Conservation (phyloP, 92 coral and sea anemone species). For the Chrysogorgia sp. region DNA sequence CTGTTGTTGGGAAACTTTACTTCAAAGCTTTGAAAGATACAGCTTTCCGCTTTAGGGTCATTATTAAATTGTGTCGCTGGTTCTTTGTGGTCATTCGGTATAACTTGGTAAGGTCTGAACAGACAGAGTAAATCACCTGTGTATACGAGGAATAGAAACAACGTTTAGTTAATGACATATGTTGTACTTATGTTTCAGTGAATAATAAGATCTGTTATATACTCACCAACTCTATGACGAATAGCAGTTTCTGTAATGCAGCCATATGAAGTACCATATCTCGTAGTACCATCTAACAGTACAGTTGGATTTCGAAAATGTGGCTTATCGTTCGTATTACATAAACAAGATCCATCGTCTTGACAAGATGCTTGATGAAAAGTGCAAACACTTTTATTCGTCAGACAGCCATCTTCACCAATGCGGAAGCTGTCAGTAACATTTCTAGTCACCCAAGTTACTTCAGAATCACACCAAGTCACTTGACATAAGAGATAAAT, state of each 20-base stretch:
- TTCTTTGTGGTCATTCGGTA: slow-evolving; percentile 1
- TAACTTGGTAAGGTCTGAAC: slow-evolving; percentile 16
- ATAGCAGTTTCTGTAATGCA: neutral
- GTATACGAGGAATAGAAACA: neutral
- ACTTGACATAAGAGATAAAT: slow-evolving; percentile 1
- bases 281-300: neutral
- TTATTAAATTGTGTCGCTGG: slow-evolving; percentile 2
- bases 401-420: slow-evolving; percentile 22
- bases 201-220: neutral
- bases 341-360: slow-evolving; percentile 23
- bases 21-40: neutral
- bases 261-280: neutral
- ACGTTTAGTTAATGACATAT: neutral
- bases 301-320: neutral
- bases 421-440: slow-evolving; percentile 39
- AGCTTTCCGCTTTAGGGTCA: neutral
- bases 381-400: slow-evolving; percentile 15
- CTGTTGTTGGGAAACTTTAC: slow-evolving; percentile 16
- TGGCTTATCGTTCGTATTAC: neutral
- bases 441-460: slow-evolving; percentile 22
- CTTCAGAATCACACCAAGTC: neutral
- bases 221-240: neutral
- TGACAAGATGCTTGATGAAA: neutral
- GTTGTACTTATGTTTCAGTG: neutral
- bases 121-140: neutral